Evolutionary conservation across 2,888 invertebrate genomes (phyloP), one percentile per base, ranked within the genome.

Genomic region (Nomada lathburiana): DNA sequence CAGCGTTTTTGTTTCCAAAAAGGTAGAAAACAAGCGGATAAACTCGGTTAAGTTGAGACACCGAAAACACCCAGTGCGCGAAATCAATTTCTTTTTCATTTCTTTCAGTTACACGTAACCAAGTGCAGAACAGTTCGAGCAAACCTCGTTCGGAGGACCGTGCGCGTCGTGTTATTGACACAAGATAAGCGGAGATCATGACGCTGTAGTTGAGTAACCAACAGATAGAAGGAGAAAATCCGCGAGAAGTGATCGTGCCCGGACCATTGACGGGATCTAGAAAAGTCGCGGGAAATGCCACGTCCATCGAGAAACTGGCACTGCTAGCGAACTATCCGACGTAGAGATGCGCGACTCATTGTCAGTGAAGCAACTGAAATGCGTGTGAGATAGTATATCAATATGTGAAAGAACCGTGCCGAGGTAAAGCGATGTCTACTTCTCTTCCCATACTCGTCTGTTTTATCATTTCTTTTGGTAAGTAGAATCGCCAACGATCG

Each of bases 381-480:
- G 89, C 83, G 78, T 71, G 80, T 76, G 85, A 89, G 87, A 89
- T 89, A 91, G 86, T 90, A 89, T 85, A 84, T 84, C 87, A 88
- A 78, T 85, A 92, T 92, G 91, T 92, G 89, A 92, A 89, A 82
- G 79, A 88, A 73, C 86, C 84, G 85, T 88, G 87, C 76, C 85
- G 85, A 82, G 83, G 88, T 88, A 84, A 91, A 93, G 92, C 92
- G 88, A 93, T 93, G 93, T 92, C 92, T 91, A 90, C 93, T 89
- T 89, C 89, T 91, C 90, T 91, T 89, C 89, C 90, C 88, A 87
- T 87, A 86, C 86, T 93, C 87, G 81, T 92, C 90, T 91, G 88
- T 89, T 90, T 92, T 91, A 90, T 93, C 84, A 90, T 93, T 93
- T 93, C 88, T 92, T 93, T 93, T 91, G 92, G 93, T 93, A 83